Conservation (phyloP, 1,140 invertebrate species). For the Solen grandis region DNA sequence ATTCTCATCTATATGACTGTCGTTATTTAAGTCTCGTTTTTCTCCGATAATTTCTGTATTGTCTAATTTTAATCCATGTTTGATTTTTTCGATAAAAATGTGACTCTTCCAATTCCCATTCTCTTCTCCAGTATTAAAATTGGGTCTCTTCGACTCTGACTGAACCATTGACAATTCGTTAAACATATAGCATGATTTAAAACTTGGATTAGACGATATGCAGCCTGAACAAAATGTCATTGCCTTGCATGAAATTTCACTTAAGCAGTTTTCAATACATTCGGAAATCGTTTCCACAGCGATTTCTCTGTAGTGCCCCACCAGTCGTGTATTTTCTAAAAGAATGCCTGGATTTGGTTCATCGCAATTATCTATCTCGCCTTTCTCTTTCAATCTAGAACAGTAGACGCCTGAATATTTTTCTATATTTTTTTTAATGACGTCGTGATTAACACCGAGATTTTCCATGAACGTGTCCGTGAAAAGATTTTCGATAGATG, state of each 20-base stretch:
- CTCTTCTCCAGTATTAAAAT: not conserved
- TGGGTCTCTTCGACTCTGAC: not conserved
- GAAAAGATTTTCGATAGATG: constrained; percentile 5
- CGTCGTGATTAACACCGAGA: not conserved
- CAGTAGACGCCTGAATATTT: not conserved
- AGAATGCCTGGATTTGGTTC: not conserved
- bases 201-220: not conserved
- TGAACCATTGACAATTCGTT: not conserved
- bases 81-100: not conserved
- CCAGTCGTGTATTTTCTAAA: not conserved
- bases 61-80: not conserved
- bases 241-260: not conserved
- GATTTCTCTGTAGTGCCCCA: not conserved
- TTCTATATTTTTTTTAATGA: not conserved
- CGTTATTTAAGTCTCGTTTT: not conserved
- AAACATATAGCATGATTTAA: not conserved
- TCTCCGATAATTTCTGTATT: not conserved
- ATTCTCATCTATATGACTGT: not conserved
- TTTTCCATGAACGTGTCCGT: constrained; percentile 6
- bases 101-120: not conserved
- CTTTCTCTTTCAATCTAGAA: not conserved
- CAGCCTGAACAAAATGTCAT: constrained; percentile 1
- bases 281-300: not conserved
- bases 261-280: not conserved
- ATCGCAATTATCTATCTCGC: not conserved